phyloP scores from a whole-genome alignment of 2,888 invertebrate genomes.

The Tipula helvola region DNA sequence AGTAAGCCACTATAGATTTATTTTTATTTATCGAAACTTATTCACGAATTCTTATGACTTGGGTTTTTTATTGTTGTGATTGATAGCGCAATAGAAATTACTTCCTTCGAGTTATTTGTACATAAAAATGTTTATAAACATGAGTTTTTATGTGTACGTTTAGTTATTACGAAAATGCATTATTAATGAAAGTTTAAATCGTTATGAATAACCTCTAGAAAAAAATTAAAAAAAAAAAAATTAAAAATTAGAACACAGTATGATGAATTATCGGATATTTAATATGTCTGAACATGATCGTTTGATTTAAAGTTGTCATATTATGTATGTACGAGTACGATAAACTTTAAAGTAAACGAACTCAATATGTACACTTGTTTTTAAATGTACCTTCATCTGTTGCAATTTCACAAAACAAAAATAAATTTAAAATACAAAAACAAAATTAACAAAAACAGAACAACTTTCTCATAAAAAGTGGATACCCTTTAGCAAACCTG shows the following conservation, averaged over 20 bases:
- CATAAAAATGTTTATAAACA: too few relatives aligned
- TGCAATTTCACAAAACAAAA: neutral
- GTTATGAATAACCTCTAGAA: neutral
- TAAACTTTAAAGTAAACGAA: neutral
- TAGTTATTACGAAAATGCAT: neutral
- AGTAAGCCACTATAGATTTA: neutral
- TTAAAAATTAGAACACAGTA: neutral
- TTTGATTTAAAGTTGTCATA: neutral
- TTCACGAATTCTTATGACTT: neutral
- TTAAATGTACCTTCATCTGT: neutral
- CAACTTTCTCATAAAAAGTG: neutral
- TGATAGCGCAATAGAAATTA: neutral
- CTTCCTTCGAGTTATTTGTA: neutral
- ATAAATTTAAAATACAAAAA: neutral
- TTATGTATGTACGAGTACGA: too few relatives aligned
- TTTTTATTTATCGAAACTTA: neutral
- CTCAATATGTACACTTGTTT: neutral
- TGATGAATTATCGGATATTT: neutral
- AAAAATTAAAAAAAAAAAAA: neutral
- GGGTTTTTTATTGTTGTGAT: neutral
- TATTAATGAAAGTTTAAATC: neutral
- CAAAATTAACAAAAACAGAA: neutral
- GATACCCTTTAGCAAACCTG: neutral
- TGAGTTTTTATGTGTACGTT: neutral
- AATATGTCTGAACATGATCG: neutral